These are phyloP conservation scores for Dallia pectoralis DNA, from an alignment of 2,797 vertebrate species.

Conservation along the genomic window DNA sequence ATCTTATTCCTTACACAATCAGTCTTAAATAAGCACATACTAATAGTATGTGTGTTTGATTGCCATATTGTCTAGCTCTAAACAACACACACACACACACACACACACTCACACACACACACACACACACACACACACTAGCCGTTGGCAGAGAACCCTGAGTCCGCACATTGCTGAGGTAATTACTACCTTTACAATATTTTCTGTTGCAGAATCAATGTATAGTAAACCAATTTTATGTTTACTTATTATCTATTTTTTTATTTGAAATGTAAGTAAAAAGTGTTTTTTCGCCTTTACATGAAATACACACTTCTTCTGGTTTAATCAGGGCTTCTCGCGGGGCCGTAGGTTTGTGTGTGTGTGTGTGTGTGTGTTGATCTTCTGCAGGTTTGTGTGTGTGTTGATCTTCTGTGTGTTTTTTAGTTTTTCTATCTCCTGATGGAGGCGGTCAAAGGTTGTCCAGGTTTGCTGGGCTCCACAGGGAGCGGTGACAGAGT, in stretches of 20 bases:
- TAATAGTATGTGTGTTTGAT: not conserved
- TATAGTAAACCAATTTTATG: too few relatives aligned
- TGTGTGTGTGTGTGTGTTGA: slow-evolving; percentile 6
- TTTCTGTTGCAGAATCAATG: too few relatives aligned
- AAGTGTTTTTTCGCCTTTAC: not conserved
- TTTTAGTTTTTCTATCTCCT: slow-evolving; percentile 14
- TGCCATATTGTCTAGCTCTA: not conserved
- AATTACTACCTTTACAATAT: not conserved
- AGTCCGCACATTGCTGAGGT: not conserved
- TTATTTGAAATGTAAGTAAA: not conserved
- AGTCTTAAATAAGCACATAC: not conserved
- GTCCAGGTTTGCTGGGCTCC: not conserved
- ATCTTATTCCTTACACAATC: not conserved
- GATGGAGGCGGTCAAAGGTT: slow-evolving; percentile 11
- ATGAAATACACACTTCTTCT: not conserved
- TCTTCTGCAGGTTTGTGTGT: slow-evolving; percentile 10
- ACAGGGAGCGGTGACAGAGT: not conserved
- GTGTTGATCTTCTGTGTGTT: slow-evolving; percentile 5
- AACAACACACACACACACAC: not conserved
- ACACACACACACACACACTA: not conserved
- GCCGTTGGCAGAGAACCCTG: not conserved
- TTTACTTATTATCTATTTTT: too few relatives aligned
- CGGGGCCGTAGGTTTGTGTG: not conserved
- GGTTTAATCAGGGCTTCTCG: not conserved
- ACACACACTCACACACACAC: not conserved